Percentiles rank a stretch among this genome's conserved stretches.
These are phyloP conservation scores for Acanthosepion esculentum DNA, from an alignment of 2,888 invertebrate species.

Conservation along the genomic window DNA sequence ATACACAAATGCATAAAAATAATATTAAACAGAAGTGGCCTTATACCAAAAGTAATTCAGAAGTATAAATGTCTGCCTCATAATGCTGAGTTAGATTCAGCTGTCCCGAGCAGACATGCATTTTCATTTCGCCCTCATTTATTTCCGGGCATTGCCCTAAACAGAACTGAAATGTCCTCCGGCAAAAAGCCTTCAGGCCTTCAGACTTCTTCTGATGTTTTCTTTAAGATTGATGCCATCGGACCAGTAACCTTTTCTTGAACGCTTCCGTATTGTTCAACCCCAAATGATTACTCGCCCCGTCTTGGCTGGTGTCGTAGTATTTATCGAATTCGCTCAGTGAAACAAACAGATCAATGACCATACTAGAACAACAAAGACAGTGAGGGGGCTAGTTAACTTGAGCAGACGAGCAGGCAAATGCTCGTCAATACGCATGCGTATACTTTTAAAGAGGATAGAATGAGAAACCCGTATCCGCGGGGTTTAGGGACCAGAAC, in stretches of 20 bases:
- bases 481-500: too few species aligned
- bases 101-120: background rate
- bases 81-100: background rate
- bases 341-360: background rate
- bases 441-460: background rate
- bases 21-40: background rate
- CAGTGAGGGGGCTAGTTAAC: background rate
- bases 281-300: background rate
- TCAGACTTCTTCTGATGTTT: background rate
- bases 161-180: background rate
- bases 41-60: background rate
- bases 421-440: background rate
- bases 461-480: too few species aligned
- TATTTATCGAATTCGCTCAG: background rate
- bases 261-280: background rate
- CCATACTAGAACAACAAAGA: too few species aligned
- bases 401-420: background rate
- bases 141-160: background rate
- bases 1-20: too few species aligned
- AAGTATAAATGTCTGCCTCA: background rate
- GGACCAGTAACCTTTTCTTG: background rate
- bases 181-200: background rate
- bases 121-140: background rate
- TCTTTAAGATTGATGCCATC: background rate
- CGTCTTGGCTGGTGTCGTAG: background rate